phyloP scores from a whole-genome alignment of 30 jellyfish, hydroid and myxozoan species.

The Hydra vulgaris region DNA sequence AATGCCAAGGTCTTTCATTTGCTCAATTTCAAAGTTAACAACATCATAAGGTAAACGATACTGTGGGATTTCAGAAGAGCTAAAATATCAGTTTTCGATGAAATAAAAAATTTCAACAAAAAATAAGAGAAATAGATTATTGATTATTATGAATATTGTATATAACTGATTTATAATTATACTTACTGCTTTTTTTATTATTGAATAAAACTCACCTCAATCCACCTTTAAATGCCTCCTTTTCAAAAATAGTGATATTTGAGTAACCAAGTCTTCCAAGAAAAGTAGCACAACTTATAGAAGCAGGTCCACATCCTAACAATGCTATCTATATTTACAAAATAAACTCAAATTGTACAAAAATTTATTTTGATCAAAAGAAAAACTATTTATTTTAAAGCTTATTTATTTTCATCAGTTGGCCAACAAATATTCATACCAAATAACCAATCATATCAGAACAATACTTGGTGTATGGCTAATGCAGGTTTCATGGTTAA shows the following conservation, averaged over 20 bases:
- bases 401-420: too few relatives aligned
- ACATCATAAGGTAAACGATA: conserved; percentile 94
- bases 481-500: too few relatives aligned
- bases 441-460: too few relatives aligned
- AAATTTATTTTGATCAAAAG: too few relatives aligned
- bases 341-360: not conserved
- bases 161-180: too few relatives aligned
- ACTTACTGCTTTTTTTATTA: too few relatives aligned
- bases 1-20: conserved; percentile 70
- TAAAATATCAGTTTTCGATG: not conserved
- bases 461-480: too few relatives aligned
- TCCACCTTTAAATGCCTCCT: conserved; percentile 62
- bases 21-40: conserved; percentile 68
- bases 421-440: too few relatives aligned
- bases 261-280: conserved; percentile 81
- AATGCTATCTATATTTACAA: conserved; percentile 37
- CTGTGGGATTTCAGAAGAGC: conserved; percentile 90
- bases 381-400: too few relatives aligned
- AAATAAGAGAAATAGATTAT: too few relatives aligned
- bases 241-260: conserved; percentile 60
- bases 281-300: conserved; percentile 88
- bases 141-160: too few relatives aligned
- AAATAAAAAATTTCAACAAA: too few relatives aligned
- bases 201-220: conserved; percentile 58
- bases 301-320: conserved; percentile 91